Base-by-base conservation (phyloP, 2,888 invertebrate species). In the Drosophila cognata region DNA sequence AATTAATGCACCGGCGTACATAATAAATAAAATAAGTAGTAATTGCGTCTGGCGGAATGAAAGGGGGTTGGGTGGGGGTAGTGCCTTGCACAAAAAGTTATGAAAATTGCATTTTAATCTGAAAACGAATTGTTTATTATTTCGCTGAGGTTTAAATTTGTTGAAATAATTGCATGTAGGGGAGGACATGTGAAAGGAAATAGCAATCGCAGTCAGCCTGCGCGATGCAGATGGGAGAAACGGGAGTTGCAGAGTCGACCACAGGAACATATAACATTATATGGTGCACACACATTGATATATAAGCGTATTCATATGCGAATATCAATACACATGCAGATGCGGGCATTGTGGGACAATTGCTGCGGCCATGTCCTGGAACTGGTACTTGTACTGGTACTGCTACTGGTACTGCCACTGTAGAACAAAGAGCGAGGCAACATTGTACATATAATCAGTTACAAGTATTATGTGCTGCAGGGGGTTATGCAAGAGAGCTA, bases 51-150 rank as follows among this genome's bases (percentile, higher is more conserved):
- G 62, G 55, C 58, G 69, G 70, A 61, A 63, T 60, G 51, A 8
- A 46, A n/a, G 31, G 35, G 51, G 25, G 21, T 13, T 10, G 48
- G n/a, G 2, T 53, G 53, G 29, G 4, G 25, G 38, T 46, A 46
- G 74, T 70, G 78, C 58, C 77, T 67, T 64, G 74, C 25, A 61
- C 66, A 81, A 77, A 72, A 74, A 77, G 87, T 88, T 87, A 86
- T 87, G 87, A 87, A 87, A 87, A 88, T 87, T 87, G 89, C 87
- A 88, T 87, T 87, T 87, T 87, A 88, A 87, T 87, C 87, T 87
- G 87, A 86, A 86, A 87, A 86, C 87, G 87, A 87, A 87, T 87
- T 88, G 87, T 87, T 87, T 87, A 87, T 87, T 87, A 87, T 87
- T 87, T 87, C 87, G 84, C 87, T 87, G 87, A 88, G 87, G 87